A percentile compares a stretch with the other conserved stretches of the same genome.
Conservation (phyloP, 2,113 vertebrate genomes). For the Cyprinodon tularosa region DNA sequence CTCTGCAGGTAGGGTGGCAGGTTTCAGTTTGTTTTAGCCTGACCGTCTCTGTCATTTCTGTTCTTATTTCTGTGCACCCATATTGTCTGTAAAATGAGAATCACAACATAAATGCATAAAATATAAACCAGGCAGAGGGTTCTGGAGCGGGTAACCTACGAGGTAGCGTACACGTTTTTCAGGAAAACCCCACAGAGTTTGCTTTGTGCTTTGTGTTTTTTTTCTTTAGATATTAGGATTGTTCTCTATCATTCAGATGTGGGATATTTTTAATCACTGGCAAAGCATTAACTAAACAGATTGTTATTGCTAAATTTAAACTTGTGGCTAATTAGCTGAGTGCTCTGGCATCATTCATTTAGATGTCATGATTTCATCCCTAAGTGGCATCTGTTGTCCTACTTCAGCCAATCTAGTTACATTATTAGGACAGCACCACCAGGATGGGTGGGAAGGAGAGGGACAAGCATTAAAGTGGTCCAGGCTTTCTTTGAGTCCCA, state of each 20-base stretch:
- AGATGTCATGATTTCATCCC: slow-evolving; percentile 38
- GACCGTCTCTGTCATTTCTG: slow-evolving; percentile 21
- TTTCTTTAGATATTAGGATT: neutral
- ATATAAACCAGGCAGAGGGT: neutral
- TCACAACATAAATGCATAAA: neutral
- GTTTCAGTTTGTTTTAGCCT: slow-evolving; percentile 10
- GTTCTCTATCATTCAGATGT: neutral
- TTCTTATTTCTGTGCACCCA: slow-evolving; percentile 25
- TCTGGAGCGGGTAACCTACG: neutral
- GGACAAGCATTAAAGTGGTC: slow-evolving; percentile 50
- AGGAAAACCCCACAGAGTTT: neutral
- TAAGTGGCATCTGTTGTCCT: slow-evolving; percentile 68
- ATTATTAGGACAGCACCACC: slow-evolving; percentile 46
- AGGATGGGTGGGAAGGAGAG: slow-evolving; percentile 53
- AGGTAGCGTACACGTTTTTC: neutral
- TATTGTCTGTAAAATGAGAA: neutral
- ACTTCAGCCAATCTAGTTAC: slow-evolving; percentile 53
- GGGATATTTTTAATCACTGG: neutral
- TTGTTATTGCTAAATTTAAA: neutral
- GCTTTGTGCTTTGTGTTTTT: neutral
- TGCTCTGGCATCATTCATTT: slow-evolving; percentile 26
- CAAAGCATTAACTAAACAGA: neutral
- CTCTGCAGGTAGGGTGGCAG: slow-evolving; percentile 74
- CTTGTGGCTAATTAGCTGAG: slow-evolving; percentile 24
- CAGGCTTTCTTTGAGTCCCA: slow-evolving; percentile 63